Conservation (phyloP, 2,113 vertebrate species). For the Serilophus lunatus region DNA sequence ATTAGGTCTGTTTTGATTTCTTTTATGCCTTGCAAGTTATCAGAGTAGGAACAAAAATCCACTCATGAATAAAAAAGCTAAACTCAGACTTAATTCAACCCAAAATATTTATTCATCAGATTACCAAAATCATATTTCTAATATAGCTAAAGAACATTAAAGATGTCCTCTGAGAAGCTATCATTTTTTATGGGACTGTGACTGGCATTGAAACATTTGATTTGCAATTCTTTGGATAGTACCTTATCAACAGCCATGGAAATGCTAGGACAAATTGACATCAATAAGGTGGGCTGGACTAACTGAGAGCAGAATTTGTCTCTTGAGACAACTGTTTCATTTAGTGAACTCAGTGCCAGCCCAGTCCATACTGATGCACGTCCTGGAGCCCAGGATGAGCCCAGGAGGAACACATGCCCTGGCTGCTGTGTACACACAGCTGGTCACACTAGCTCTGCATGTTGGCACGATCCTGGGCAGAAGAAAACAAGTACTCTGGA, state of each 20-base stretch:
- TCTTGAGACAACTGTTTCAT: neutral
- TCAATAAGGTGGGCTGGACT: neutral
- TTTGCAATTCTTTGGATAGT: neutral
- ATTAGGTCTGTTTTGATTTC: conserved; percentile 40
- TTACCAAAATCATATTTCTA: neutral
- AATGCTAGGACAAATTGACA: neutral
- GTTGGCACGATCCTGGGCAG: neutral
- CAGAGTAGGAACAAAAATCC: neutral
- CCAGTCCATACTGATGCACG: neutral
- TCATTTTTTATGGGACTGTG: neutral
- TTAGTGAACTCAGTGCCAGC: neutral
- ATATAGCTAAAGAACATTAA: conserved; percentile 3
- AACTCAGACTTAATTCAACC: neutral
- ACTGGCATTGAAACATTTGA: neutral
- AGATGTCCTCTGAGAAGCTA: conserved; percentile 16
- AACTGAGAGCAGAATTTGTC: neutral
- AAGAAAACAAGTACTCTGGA: neutral
- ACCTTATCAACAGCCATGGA: neutral
- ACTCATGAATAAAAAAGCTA: neutral
- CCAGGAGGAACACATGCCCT: neutral
- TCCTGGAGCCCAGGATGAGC: neutral
- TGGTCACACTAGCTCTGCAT: neutral
- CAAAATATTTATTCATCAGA: neutral
- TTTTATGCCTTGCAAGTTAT: conserved; percentile 6
- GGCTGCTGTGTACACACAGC: neutral